Evolutionary conservation across 2,888 invertebrate species (phyloP), one percentile per base, ranked within the genome.

Genomic region (Synergus japonicus): DNA sequence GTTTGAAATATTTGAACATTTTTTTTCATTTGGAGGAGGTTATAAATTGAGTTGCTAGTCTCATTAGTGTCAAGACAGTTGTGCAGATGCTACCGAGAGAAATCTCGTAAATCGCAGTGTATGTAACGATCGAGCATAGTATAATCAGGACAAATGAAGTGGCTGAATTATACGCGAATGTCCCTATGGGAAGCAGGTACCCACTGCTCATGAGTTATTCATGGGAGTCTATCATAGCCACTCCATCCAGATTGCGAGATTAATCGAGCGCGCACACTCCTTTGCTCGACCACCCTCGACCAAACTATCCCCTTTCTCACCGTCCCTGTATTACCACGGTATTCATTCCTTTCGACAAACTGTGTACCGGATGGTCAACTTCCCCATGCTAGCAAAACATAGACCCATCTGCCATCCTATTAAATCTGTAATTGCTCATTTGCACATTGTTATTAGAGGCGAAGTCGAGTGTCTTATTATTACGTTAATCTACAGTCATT

Each of bases 241-340:
- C 91, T 90, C 90, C 89, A 90, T 91, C 90, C 90, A 90, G 91
- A 90, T 91, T 90, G 90, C 87, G 88, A 90, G 90, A 91, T 91
- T 90, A 91, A 91, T 91, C 90, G 90, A 90, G 90, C 90, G 89
- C 87, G 89, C 88, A 86, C 85, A 88, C 88, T 87, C 87, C 87
- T 89, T 89, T 87, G 85, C 89, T 86, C 86, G 85, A 85, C 85
- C 83, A 76, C 76, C 79, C 85, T 82, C 79, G 65, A 77, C 73
- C 77, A 49, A 67, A 73, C 54, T 73, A 54, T n/a, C 41, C 73
- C 73, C 49, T 54, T 54, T 73, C 60, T 60, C 60, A 22, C 60
- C 54, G 49, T 73, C 12, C 12, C 37, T 37, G n/a, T 15, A 12
- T 54, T n/a, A 54, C 37, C 9, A 37, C 49, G 54, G 46, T 69